Conservation (phyloP, 1,140 invertebrate species). For the Drosophila kohkoa region DNA sequence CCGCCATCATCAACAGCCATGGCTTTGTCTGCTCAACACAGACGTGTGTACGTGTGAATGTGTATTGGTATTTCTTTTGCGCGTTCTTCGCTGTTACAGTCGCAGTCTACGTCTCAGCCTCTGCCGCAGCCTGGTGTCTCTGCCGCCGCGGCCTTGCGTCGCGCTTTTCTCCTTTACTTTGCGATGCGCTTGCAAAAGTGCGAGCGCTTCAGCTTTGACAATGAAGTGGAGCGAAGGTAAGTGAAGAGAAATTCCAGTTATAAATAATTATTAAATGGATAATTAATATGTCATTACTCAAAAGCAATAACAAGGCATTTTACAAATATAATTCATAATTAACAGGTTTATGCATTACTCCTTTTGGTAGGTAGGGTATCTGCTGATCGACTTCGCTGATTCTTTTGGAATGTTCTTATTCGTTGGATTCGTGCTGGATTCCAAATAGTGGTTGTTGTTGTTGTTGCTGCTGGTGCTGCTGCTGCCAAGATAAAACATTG, state of each 20-base stretch:
- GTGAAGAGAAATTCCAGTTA: background rate
- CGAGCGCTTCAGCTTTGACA: conserved; percentile 34
- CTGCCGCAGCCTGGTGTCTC: conserved; percentile 26
- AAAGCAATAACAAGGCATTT: no score
- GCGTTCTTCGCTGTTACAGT: conserved; percentile 40
- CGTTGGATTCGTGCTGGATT: conserved; percentile 43
- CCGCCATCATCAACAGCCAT: conserved; percentile 9
- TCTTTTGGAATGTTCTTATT: conserved; percentile 28
- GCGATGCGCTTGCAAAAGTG: conserved; percentile 17
- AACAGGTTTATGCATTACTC: background rate
- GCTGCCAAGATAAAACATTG: conserved; percentile 72
- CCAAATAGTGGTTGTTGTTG: conserved; percentile 37
- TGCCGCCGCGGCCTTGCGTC: conserved; percentile 53
- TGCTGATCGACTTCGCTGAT: background rate
- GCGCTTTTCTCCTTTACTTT: conserved; percentile 57
- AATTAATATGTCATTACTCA: no score
- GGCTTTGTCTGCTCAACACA: conserved; percentile 17
- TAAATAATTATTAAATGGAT: no score
- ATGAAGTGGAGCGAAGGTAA: conserved; percentile 11
- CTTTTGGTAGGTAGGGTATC: background rate
- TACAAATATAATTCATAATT: no score
- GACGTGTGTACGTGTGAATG: background rate
- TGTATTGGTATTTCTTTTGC: conserved; percentile 52
- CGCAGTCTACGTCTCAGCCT: conserved; percentile 6
- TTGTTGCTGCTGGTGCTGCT: conserved; percentile 36